Percentiles rank a stretch among this genome's conserved stretches.
Evolutionary conservation across 2,113 vertebrate genomes (phyloP).

Genomic region (Lonchura striata): DNA sequence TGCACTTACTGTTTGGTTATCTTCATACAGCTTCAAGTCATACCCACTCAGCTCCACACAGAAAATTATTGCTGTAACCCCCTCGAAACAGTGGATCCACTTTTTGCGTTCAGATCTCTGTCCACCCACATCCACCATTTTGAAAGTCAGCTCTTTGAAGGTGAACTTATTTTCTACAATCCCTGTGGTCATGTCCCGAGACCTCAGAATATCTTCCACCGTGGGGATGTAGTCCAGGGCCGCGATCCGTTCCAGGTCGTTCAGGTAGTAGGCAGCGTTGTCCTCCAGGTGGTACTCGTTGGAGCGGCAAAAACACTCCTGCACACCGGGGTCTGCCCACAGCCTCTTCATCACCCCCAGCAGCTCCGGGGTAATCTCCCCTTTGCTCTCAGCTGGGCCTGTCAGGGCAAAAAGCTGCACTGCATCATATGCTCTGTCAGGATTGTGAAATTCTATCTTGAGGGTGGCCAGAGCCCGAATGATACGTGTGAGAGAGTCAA

Average conservation of each 20-base stretch:
- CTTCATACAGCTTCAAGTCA: slow-evolving; percentile 98
- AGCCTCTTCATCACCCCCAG: slow-evolving; percentile 95
- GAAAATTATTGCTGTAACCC: slow-evolving; percentile 99
- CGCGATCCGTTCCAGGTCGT: slow-evolving; percentile 95
- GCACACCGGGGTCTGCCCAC: slow-evolving; percentile 93
- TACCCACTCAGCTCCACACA: slow-evolving; percentile 99
- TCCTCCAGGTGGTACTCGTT: slow-evolving; percentile 99
- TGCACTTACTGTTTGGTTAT: slow-evolving; percentile 94
- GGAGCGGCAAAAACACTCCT: slow-evolving; percentile 95
- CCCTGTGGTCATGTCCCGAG: slow-evolving; percentile 98
- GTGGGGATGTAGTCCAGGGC: slow-evolving; percentile 94
- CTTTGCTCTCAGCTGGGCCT: slow-evolving; percentile 95
- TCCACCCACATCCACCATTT: slow-evolving; percentile 99
- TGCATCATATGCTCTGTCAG: slow-evolving; percentile 93
- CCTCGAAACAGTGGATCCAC: slow-evolving; percentile 99
- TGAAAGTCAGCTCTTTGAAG: slow-evolving; percentile 99
- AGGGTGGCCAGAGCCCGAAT: slow-evolving; percentile 93
- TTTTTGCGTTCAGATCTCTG: slow-evolving; percentile 98
- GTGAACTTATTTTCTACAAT: slow-evolving; percentile 99
- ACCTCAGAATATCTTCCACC: slow-evolving; percentile 96
- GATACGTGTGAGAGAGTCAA: slow-evolving; percentile 97
- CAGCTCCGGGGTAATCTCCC: slow-evolving; percentile 94
- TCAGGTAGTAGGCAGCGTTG: slow-evolving; percentile 97
- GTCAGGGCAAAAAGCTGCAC: slow-evolving; percentile 98
- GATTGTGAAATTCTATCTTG: slow-evolving; percentile 97